phyloP scores from a whole-genome alignment of 1,140 invertebrate genomes.

The Drosophila elegans region DNA sequence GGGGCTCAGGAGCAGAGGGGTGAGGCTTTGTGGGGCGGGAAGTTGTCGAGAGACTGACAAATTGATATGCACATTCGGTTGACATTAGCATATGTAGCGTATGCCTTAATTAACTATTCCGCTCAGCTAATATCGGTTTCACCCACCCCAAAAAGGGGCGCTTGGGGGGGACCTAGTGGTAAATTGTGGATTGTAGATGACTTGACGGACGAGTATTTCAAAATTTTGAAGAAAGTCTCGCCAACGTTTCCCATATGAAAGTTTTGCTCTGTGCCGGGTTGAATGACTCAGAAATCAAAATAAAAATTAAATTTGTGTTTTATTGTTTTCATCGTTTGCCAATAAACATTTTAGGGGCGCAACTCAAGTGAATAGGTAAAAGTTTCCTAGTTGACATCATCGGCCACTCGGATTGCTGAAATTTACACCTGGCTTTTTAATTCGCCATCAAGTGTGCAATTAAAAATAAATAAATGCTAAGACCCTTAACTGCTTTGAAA shows the following conservation, averaged over 20 bases:
- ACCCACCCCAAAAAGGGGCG: slow-evolving; percentile 64
- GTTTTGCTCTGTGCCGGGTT: slow-evolving; percentile 46
- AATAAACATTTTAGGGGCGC: slow-evolving; percentile 43
- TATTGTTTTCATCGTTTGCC: slow-evolving; percentile 21
- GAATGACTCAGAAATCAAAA: slow-evolving; percentile 78
- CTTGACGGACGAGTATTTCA: slow-evolving; percentile 59
- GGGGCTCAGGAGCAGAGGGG: neutral
- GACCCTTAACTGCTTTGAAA: neutral
- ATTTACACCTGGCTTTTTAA: slow-evolving; percentile 45
- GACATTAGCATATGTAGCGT: slow-evolving; percentile 70
- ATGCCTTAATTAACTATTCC: slow-evolving; percentile 78
- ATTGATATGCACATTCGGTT: slow-evolving; percentile 51
- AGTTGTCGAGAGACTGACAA: slow-evolving; percentile 14
- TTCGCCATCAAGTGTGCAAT: slow-evolving; percentile 54
- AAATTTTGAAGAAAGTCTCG: slow-evolving; percentile 69
- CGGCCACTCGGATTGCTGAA: slow-evolving; percentile 15
- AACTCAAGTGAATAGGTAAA: slow-evolving; percentile 23
- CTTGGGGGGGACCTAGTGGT: slow-evolving; percentile 8
- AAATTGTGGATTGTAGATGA: slow-evolving; percentile 23
- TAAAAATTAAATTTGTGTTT: slow-evolving; percentile 45
- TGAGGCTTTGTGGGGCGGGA: neutral
- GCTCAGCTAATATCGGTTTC: slow-evolving; percentile 82
- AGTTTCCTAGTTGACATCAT: slow-evolving; percentile 51
- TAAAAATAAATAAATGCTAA: slow-evolving; percentile 11
- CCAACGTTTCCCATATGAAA: slow-evolving; percentile 48